phyloP scores from a whole-genome alignment of 1,140 invertebrate species.

The Papilio aristodemus region DNA sequence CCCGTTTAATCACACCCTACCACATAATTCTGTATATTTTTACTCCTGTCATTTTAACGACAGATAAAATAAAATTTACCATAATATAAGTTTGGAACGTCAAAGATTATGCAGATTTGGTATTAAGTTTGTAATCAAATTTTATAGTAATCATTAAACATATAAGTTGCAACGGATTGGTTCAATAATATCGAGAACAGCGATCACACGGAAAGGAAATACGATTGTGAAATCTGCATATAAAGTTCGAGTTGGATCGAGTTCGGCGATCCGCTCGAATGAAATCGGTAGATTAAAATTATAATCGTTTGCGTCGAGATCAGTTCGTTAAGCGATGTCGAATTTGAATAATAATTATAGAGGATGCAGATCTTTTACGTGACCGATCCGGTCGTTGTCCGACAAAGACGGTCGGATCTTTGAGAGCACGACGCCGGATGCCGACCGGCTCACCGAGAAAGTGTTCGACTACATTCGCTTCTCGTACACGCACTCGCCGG shows the following conservation, averaged over 20 bases:
- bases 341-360: constrained; percentile 39
- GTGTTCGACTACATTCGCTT: constrained; percentile 4
- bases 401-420: neutral
- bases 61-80: neutral
- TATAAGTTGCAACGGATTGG: neutral
- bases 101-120: neutral
- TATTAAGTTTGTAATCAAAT: constrained; percentile 23
- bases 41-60: neutral
- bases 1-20: neutral
- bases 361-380: constrained; percentile 34
- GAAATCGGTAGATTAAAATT: neutral
- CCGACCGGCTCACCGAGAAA: constrained; percentile 32
- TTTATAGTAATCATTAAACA: constrained; percentile 23
- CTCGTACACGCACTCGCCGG: neutral
- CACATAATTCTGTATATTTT: neutral
- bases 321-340: constrained; percentile 28
- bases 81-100: constrained; percentile 13
- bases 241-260: neutral
- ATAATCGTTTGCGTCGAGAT: constrained; percentile 1
- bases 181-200: constrained; percentile 2
- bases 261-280: neutral
- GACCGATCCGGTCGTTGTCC: constrained; percentile 24
- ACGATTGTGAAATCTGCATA: constrained; percentile 13
- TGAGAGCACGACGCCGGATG: constrained; percentile 24
- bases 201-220: neutral